These are phyloP conservation scores for Zosterops hypoxanthus DNA, from an alignment of 2,113 vertebrate genomes.

Conservation along the genomic window DNA sequence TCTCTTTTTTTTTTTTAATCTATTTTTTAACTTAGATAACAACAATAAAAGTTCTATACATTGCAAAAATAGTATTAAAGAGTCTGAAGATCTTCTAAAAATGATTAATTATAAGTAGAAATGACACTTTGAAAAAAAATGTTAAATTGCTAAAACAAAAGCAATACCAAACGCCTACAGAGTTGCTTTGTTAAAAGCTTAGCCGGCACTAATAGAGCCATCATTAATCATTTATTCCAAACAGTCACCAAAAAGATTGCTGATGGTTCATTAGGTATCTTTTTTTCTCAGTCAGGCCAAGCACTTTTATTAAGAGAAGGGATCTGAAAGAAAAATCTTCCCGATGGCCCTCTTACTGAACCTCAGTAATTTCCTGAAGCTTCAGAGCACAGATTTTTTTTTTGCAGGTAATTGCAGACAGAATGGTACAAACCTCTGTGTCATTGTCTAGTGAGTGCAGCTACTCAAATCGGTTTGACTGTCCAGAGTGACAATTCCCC, in stretches of 20 bases:
- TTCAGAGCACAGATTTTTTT: not conserved
- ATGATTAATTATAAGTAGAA: not conserved
- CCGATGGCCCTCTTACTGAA: not conserved
- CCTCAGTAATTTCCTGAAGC: not conserved
- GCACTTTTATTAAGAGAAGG: not conserved
- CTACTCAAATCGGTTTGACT: not conserved
- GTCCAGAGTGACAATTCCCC: not conserved
- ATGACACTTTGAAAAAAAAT: not conserved
- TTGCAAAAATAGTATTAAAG: not conserved
- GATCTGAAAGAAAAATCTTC: not conserved
- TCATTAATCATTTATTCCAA: not conserved
- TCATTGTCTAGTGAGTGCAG: not conserved
- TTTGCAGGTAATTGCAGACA: not conserved
- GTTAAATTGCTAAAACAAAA: not conserved
- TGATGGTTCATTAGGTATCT: not conserved
- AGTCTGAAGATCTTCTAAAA: not conserved
- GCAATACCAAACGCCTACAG: not conserved
- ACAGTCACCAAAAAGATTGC: not conserved
- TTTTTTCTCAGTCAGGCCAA: not conserved
- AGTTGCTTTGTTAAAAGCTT: not conserved
- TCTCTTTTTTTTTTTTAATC: not conserved
- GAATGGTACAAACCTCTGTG: not conserved
- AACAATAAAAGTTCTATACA: not conserved
- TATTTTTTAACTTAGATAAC: not conserved
- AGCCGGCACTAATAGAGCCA: not conserved